Base-by-base conservation (phyloP, 2,888 invertebrate species). In the Synanthedon myopaeformis region DNA sequence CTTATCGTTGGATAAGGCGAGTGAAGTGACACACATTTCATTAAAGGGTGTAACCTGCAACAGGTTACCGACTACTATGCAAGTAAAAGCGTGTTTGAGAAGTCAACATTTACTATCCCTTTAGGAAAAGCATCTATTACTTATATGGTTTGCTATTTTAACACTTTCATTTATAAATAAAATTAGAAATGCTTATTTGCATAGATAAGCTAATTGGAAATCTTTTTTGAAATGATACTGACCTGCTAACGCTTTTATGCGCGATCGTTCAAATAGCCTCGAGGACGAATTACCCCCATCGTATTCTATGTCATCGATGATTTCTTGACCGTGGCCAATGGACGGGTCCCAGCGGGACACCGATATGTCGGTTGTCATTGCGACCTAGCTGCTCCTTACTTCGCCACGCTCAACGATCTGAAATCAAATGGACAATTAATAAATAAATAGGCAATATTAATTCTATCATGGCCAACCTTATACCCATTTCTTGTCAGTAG, bases 271-370 rank as follows among this genome's bases (percentile, higher is more conserved):
- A 90, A 99, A 99, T 63, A 99, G 93, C 78, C 99, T 93, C 70
- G 99, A 98, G 69, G 99, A 99, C 70, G 97, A 98, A 86, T 98
- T 98, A 74, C 98, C 98, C 76, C 98, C 98, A 89, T 99, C 99
- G 90, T 98, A 98, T 90, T 99, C 98, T 90, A 98, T 98, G 84
- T 98, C 98, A 82, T 97, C 97, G 83, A 95, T 94, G 82, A 95
- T 94, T 89, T 96, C 95, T 88, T 96, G 95, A 74, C 96, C 96
- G 76, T 92, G 90, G 79, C 90, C 90, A 79, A 93, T 92, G 88
- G 94, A 93, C 72, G 96, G 95, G 89, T 97, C 97, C 97, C 97
- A 98, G 80, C 97, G 95, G 89, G 95, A 95, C 90, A 96, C 94
- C 89, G 96, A 96, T 89, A 97, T 97, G 91, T 97, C 97, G 90